Conservation (phyloP, 92 coral and sea anemone species). For the Siderastrea radians region DNA sequence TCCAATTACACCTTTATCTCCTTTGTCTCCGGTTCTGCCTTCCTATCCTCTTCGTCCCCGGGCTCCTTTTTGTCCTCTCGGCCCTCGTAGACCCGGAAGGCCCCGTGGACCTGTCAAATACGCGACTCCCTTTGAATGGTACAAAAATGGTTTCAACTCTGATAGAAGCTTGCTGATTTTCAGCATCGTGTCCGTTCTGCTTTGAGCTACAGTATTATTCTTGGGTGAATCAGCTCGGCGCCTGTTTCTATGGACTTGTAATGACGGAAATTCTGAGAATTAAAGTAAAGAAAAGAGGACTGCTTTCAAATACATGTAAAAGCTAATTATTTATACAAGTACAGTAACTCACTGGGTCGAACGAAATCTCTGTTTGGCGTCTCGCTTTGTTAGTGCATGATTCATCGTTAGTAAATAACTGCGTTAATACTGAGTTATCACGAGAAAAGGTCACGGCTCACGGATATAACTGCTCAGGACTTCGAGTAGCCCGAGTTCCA, state of each 20-base stretch:
- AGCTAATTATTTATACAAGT: too few species aligned
- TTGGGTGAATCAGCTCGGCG: background rate
- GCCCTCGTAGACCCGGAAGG: background rate
- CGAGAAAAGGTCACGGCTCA: too few species aligned
- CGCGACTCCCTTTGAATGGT: background rate
- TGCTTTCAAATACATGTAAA: too few species aligned
- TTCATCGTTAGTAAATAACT: too few species aligned
- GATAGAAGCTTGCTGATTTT: background rate
- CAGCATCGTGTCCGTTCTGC: background rate
- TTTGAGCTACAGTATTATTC: background rate
- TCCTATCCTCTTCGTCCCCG: too few species aligned
- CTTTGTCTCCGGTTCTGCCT: slow-evolving; percentile 9
- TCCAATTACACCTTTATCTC: slow-evolving; percentile 9
- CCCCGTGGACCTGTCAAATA: background rate
- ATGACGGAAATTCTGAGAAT: background rate
- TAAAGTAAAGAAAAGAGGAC: background rate
- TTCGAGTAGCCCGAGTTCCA: too few species aligned
- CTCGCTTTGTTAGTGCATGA: too few species aligned
- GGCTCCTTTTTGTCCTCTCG: background rate
- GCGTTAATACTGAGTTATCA: too few species aligned
- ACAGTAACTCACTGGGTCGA: too few species aligned
- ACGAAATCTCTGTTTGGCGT: too few species aligned
- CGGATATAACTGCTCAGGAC: too few species aligned
- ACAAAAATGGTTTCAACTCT: background rate
- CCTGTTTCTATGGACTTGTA: background rate